These are phyloP conservation scores for Brachionus calyciflorus DNA, from an alignment of 1,140 invertebrate genomes.

Conservation along the genomic window DNA sequence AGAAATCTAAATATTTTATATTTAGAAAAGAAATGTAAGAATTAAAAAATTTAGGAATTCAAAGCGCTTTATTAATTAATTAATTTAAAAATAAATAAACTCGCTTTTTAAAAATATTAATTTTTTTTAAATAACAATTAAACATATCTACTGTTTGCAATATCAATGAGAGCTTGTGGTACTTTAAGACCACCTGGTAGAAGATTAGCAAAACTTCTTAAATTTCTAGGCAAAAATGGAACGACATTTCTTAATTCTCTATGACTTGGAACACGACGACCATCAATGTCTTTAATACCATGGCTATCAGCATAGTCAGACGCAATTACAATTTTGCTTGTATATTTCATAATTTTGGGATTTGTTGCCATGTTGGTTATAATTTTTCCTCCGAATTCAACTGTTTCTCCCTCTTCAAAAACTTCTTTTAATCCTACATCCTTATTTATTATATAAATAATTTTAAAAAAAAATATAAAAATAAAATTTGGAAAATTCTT, in stretches of 20 bases:
- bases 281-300: slow-evolving; percentile 56
- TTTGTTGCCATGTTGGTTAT: slow-evolving; percentile 23
- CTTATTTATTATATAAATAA: slow-evolving; percentile 28
- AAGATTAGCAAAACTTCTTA: not conserved
- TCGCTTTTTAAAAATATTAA: not conserved
- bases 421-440: not conserved
- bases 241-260: slow-evolving; percentile 19
- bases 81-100: too few species aligned
- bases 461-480: not conserved
- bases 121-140: not conserved
- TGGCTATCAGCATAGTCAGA: slow-evolving; percentile 56
- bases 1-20: too few species aligned
- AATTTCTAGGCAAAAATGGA: slow-evolving; percentile 18
- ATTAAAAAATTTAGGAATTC: too few species aligned
- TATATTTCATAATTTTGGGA: slow-evolving; percentile 49
- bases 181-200: not conserved
- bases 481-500: not conserved
- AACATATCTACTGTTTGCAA: slow-evolving; percentile 17
- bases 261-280: slow-evolving; percentile 47
- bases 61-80: too few species aligned
- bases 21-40: too few species aligned
- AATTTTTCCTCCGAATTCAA: slow-evolving; percentile 23
- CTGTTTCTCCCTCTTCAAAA: slow-evolving; percentile 13
- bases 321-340: slow-evolving; percentile 54
- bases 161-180: slow-evolving; percentile 28